Conservation (phyloP, 1,140 invertebrate genomes). For the Formica selysi region DNA sequence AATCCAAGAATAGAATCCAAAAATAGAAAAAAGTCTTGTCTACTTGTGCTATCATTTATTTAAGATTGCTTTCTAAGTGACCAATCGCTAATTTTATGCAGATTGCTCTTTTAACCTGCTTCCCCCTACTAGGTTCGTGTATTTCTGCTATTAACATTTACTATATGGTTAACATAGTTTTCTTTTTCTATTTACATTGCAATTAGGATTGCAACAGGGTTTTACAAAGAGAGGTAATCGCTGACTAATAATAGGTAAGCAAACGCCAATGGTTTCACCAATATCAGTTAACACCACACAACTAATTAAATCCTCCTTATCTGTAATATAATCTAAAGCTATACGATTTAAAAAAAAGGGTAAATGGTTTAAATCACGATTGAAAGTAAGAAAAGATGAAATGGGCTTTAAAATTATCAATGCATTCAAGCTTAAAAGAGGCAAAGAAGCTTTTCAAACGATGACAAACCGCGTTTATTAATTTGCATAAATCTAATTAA, state of each 20-base stretch:
- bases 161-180: not conserved
- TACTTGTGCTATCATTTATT: not conserved
- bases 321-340: not conserved
- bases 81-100: not conserved
- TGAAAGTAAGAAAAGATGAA: not conserved
- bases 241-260: constrained; percentile 1
- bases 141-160: constrained; percentile 10
- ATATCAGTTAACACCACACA: not conserved
- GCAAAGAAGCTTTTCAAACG: not conserved
- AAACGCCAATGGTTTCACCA: not conserved
- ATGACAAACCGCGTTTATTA: not conserved
- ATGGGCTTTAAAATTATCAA: not conserved
- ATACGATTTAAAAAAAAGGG: not conserved
- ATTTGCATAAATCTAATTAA: constrained; percentile 16
- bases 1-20: not conserved
- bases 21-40: not conserved
- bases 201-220: constrained; percentile 1
- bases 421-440: not conserved
- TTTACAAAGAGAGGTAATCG: not conserved
- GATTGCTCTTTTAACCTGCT: not conserved
- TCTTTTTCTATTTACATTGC: constrained; percentile 17
- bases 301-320: not conserved
- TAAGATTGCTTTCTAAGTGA: constrained; percentile 5
- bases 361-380: not conserved
- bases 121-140: not conserved